These are phyloP conservation scores for Catharus bicknelli DNA, from an alignment of 2,113 vertebrate genomes.

Conservation along the genomic window DNA sequence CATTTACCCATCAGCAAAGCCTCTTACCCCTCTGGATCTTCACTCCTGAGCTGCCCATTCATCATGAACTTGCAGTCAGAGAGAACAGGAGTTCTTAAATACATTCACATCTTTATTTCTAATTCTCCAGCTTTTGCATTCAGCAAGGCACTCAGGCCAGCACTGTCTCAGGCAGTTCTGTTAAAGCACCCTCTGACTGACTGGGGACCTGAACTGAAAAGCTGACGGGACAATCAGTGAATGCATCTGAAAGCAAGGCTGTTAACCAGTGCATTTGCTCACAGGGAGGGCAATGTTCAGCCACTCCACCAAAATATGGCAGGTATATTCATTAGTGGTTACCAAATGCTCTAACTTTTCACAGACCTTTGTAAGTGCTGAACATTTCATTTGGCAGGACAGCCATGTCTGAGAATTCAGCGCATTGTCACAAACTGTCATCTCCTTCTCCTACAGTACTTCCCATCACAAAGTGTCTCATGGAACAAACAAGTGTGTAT, in stretches of 20 bases:
- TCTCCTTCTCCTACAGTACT: not conserved
- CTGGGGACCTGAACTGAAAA: not conserved
- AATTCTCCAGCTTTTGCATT: not conserved
- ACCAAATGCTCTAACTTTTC: slow-evolving; percentile 15
- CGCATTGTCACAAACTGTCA: not conserved
- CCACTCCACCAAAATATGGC: not conserved
- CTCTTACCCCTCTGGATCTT: not conserved
- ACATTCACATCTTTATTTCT: not conserved
- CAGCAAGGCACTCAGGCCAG: not conserved
- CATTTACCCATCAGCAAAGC: not conserved
- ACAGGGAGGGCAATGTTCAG: not conserved
- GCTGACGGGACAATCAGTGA: not conserved
- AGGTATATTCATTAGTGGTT: slow-evolving; percentile 31
- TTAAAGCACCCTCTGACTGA: not conserved
- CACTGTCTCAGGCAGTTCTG: not conserved
- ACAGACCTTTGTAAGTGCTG: slow-evolving; percentile 19
- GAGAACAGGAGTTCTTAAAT: not conserved
- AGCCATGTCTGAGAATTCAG: slow-evolving; percentile 38
- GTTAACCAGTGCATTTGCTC: not conserved
- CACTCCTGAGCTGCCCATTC: not conserved
- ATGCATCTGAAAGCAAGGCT: not conserved
- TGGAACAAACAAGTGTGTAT: not conserved
- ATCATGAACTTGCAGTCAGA: not conserved
- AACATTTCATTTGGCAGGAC: slow-evolving; percentile 20
- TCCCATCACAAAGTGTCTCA: not conserved